These are phyloP conservation scores for Corythucha ciliata DNA, from an alignment of 2,888 invertebrate species.

Conservation along the genomic window DNA sequence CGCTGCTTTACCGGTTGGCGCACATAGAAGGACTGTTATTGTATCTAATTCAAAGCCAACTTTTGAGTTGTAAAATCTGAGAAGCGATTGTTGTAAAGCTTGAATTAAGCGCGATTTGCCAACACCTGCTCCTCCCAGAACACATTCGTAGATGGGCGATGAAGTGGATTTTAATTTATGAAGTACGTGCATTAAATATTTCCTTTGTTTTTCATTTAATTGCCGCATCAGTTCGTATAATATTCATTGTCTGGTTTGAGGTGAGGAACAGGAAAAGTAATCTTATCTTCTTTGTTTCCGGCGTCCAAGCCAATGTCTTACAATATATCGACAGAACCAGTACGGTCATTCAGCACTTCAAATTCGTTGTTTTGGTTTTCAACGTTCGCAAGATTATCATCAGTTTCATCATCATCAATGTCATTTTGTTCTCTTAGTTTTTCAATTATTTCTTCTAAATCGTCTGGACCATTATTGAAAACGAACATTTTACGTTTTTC, in stretches of 20 bases:
- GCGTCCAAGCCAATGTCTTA: background rate
- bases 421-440: background rate
- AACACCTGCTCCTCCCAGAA: constrained; percentile 33
- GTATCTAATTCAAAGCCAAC: background rate
- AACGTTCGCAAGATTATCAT: too few species aligned
- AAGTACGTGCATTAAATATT: constrained; percentile 26
- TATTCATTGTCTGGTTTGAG: constrained; percentile 26
- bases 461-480: background rate
- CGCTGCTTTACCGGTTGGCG: constrained; percentile 31
- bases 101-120: constrained; percentile 32
- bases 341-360: constrained; percentile 3
- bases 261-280: background rate
- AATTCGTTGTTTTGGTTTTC: constrained; percentile 12
- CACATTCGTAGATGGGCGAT: constrained; percentile 26
- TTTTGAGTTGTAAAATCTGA: constrained; percentile 15
- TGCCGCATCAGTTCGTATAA: constrained; percentile 22
- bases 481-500: background rate
- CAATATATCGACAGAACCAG: background rate
- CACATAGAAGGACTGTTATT: constrained; percentile 23
- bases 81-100: constrained; percentile 27
- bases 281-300: background rate
- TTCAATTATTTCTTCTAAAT: background rate
- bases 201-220: constrained; percentile 30
- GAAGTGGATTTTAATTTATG: constrained; percentile 24
- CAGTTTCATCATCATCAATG: background rate